Evolutionary conservation across 53 echinoderm and acorn worm species (phyloP).

Genomic region (Luidia sarsii): DNA sequence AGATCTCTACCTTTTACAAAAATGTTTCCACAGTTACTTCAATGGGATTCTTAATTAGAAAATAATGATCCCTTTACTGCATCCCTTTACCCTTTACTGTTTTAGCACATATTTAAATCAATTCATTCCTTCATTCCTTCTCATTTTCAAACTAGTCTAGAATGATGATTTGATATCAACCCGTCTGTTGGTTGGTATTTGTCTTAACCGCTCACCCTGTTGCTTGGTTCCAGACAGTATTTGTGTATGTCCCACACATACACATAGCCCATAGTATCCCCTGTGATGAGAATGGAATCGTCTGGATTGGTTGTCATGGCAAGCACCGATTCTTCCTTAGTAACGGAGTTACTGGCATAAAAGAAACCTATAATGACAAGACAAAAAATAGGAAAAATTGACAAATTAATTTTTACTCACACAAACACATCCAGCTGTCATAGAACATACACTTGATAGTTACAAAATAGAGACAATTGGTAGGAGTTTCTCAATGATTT

Average conservation of each 20-base stretch:
- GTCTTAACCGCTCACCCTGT: constrained; percentile 26
- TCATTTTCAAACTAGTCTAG: not conserved
- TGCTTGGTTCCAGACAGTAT: constrained; percentile 58
- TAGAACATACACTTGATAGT: no score
- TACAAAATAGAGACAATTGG: no score
- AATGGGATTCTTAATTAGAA: no score
- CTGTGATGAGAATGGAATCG: constrained; percentile 71
- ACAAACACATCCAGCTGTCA: no score
- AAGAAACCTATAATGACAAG: constrained; percentile 70
- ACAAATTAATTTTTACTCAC: no score
- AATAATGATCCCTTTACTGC: no score
- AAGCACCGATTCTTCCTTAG: constrained; percentile 83
- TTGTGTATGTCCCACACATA: constrained; percentile 81
- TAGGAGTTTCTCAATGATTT: no score
- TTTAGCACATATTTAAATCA: not conserved
- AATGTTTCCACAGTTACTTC: no score
- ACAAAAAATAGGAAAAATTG: no score
- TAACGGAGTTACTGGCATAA: constrained; percentile 76
- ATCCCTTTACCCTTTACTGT: not conserved
- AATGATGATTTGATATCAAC: not conserved
- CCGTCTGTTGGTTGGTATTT: not conserved
- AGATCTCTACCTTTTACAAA: no score
- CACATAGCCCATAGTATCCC: constrained; percentile 83
- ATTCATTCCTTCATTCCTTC: not conserved
- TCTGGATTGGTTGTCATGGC: constrained; percentile 78